Percentiles rank a stretch among this genome's conserved stretches.
phyloP scores from a whole-genome alignment of 2,797 vertebrate species.

The Cheirogaleus major region DNA sequence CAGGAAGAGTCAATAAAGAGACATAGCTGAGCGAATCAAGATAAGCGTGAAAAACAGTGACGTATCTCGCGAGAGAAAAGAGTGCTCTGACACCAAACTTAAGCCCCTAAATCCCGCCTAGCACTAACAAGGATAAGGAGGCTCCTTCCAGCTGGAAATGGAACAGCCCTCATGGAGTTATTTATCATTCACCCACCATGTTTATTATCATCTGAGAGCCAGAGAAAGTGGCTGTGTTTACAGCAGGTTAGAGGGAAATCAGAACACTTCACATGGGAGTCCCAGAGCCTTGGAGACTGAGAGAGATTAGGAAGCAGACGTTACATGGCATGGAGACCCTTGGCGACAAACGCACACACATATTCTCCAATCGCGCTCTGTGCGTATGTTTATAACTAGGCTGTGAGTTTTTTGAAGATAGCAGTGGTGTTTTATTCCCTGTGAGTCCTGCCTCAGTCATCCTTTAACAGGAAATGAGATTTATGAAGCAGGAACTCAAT shows the following conservation, averaged over 20 bases:
- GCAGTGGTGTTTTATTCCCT: not conserved
- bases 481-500: constrained; percentile 14
- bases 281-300: not conserved
- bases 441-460: not conserved
- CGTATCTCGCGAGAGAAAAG: constrained; percentile 39
- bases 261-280: not conserved
- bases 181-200: not conserved
- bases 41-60: constrained; percentile 47
- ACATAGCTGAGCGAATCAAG: constrained; percentile 53
- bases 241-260: not conserved
- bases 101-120: constrained; percentile 62
- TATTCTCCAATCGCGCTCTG: not conserved
- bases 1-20: constrained; percentile 42
- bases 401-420: not conserved
- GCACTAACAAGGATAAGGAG: constrained; percentile 48
- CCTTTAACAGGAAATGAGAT: not conserved
- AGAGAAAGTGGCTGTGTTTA: constrained; percentile 65
- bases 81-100: constrained; percentile 54
- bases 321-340: not conserved
- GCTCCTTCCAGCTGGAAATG: constrained; percentile 59
- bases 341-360: not conserved
- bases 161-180: constrained; percentile 16
- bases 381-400: not conserved
- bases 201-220: constrained; percentile 44
- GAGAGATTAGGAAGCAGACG: not conserved